Evolutionary conservation across 2,113 vertebrate species (phyloP), one percentile per base, ranked within the genome.

Genomic region (Chamaea fasciata): DNA sequence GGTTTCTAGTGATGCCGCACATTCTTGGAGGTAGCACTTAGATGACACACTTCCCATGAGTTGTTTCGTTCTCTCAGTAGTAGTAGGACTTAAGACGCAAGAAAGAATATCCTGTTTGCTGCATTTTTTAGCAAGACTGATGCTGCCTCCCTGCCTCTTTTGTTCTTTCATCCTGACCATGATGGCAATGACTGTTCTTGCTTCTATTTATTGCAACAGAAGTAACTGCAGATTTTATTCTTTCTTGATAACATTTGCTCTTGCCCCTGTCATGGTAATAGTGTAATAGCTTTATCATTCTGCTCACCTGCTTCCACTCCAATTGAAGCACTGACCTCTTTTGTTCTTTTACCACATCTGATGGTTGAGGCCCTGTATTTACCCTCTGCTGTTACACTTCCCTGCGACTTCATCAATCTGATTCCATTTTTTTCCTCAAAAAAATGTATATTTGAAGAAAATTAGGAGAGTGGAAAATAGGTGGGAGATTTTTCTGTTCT

Each of bases 191-290:
- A 9, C 3, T 42, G 12, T 7, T 82, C 9, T 64, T 69, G 16
- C 33, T 88, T 79, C 57, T 73, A 12, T 63, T 87, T 53, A 28
- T 44, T 39, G 7, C 24, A 83, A 39, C 7, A 63, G 6, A 16
- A 78, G 24, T 55, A 78, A 50, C 41, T 63, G 4, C 8, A 27
- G 5, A 21, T 42, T 60, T 44, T 50, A 60, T 41, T 53, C 16
- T 68, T 47, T 39, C 24, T 35, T 50, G 11, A 27, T 50, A 39
- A 15, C 15, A 28, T 44, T 55, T 74, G 6, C 13, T 71, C 17
- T 73, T 90, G 5, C 8, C 24, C 4, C 6, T 44, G 20, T 47
- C 0, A 0, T n/a, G 6, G 16, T 60, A 70, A 55, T 15, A 39
- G 4, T 37, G 19, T 47, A 49, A 2, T 8, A 44, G 14, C 4